Percentiles rank a stretch among this genome's conserved stretches.
These are phyloP conservation scores for Mormyrus iriodes DNA, from an alignment of 2,113 vertebrate genomes.

Conservation along the genomic window DNA sequence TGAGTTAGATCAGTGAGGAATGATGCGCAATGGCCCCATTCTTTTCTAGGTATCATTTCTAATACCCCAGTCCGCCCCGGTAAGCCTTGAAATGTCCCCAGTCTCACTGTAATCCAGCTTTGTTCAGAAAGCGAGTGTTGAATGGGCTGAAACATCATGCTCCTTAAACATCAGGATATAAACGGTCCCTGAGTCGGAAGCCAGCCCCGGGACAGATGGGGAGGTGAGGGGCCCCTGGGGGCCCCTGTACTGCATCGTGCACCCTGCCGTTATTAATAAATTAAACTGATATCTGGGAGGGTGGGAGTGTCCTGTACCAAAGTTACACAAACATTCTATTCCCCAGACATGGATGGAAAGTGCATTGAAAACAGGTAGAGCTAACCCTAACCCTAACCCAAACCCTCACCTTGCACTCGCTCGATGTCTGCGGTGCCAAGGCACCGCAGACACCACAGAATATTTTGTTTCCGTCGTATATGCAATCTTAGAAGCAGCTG, in stretches of 20 bases:
- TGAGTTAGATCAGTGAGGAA: not conserved
- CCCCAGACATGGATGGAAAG: not conserved
- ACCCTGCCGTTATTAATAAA: not conserved
- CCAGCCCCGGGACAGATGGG: not conserved
- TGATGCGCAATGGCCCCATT: not conserved
- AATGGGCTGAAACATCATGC: not conserved
- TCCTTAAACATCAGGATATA: not conserved
- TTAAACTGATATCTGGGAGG: not conserved
- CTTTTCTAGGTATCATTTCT: not conserved
- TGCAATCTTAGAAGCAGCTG: not conserved
- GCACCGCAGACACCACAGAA: not conserved
- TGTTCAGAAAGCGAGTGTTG: not conserved
- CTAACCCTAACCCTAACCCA: too few relatives aligned
- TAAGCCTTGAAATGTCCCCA: not conserved
- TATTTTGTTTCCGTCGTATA: not conserved
- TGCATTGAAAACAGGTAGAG: not conserved
- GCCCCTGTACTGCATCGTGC: not conserved
- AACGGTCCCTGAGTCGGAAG: not conserved
- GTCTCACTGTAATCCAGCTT: not conserved
- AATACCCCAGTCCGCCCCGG: not conserved
- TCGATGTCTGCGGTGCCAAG: not conserved
- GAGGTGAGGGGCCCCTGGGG: not conserved
- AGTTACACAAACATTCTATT: not conserved
- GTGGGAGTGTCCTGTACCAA: not conserved
- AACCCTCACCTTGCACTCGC: too few relatives aligned